Base-by-base conservation (phyloP, 2,797 vertebrate genomes). In the Siniperca undulata region DNA sequence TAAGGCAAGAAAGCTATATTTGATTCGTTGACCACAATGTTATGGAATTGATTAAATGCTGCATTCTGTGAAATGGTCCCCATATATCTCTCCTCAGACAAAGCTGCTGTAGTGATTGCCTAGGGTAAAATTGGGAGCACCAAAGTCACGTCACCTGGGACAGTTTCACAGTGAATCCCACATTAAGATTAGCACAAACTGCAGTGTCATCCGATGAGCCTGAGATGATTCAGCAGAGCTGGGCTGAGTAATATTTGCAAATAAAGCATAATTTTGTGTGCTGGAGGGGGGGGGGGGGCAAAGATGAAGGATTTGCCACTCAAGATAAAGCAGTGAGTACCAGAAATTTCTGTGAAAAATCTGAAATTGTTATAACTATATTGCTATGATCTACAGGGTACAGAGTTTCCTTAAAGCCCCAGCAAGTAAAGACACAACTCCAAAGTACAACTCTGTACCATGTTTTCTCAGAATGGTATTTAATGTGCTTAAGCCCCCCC, bases 1-100 rank as follows among this genome's bases (percentile, higher is more conserved):
- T 65, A 76, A 68, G 27, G 59, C 22, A 59, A 69, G 52, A 58
- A 69, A 70, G 40, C 58, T 7, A n/a, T 8, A 60, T 74, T 79
- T 81, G 83, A 87, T 77, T 80, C 50, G 61, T 83, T 88, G 82
- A 83, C 76, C 80, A 72, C 73, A 70, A 74, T 72, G 69, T 85
- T 82, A 67, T 67, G 62, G 82, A 87, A 90, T 42, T 84, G 77
- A 91, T 86, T 85, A 81, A 83, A 85, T 78, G 83, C 65, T 66
- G 68, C 36, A 73, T 83, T 84, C 60, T 84, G 82, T 70, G 75
- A 86, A 89, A 90, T 80, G 66, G 56, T 59, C 46, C 58, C 60
- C 59, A 66, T 80, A 79, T 53, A 78, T 85, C 77, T 81, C 61
- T n/a, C 59, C 36, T 68, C 65, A 61, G 80, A 83, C 70, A 52